These are phyloP conservation scores for Tethya wilhelma DNA, from an alignment of 37 sponge, comb jelly and placozoan genomes.

Conservation along the genomic window DNA sequence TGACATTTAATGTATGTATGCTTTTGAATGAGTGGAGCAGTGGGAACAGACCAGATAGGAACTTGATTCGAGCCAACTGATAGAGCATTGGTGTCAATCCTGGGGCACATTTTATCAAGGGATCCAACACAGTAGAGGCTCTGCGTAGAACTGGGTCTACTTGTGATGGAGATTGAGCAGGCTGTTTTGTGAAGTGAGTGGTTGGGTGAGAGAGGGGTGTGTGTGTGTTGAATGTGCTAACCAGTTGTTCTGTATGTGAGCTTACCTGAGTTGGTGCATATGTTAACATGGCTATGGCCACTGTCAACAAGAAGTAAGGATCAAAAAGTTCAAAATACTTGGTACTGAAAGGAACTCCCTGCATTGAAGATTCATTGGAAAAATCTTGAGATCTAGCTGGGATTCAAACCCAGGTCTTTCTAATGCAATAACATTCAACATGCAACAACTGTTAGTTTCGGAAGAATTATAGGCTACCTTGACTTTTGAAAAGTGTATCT, in stretches of 20 bases:
- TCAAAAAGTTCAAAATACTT: constrained; percentile 77
- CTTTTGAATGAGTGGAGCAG: background rate
- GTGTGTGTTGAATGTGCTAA: background rate
- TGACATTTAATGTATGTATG: background rate
- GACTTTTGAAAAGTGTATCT: constrained; percentile 49
- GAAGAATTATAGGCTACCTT: too few relatives aligned
- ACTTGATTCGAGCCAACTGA: constrained; percentile 89
- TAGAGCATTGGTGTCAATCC: constrained; percentile 65
- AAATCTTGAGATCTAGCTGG: background rate
- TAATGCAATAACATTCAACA: too few relatives aligned
- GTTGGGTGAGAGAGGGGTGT: background rate
- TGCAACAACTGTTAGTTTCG: too few relatives aligned
- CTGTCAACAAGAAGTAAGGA: constrained; percentile 78
- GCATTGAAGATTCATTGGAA: background rate
- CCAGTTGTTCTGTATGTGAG: constrained; percentile 19
- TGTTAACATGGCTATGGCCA: constrained; percentile 58
- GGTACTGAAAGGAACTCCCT: constrained; percentile 76
- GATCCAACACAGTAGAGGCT: constrained; percentile 62
- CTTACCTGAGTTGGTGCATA: constrained; percentile 82
- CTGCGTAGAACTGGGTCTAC: constrained; percentile 51
- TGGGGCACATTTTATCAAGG: constrained; percentile 73
- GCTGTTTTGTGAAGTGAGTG: constrained; percentile 29
- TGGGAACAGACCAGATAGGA: constrained; percentile 73
- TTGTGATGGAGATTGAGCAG: constrained; percentile 40
- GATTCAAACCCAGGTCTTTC: background rate